Conservation (phyloP, 2,113 vertebrate genomes). For the Gavialis gangeticus region DNA sequence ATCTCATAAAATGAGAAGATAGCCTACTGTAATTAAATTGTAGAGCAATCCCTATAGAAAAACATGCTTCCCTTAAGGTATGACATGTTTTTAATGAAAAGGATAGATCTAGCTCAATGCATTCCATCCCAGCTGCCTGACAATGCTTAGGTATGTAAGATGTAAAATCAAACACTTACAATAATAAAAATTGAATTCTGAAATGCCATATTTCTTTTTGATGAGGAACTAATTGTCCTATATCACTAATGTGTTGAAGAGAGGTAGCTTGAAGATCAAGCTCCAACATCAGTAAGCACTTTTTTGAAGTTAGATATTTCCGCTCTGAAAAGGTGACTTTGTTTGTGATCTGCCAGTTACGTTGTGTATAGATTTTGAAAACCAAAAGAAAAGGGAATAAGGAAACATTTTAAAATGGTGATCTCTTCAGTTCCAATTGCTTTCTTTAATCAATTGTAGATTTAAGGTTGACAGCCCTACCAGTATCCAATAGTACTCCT, state of each 20-base stretch:
- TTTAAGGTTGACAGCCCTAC: neutral
- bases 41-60: constrained; percentile 37
- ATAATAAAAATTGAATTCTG: constrained; percentile 43
- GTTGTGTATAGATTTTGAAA: neutral
- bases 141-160: constrained; percentile 36
- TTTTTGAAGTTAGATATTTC: neutral
- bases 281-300: constrained; percentile 17
- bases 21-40: constrained; percentile 68
- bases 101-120: neutral
- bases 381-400: neutral
- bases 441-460: constrained; percentile 3
- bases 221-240: constrained; percentile 58
- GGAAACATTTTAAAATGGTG: neutral
- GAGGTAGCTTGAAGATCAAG: constrained; percentile 30
- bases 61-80: constrained; percentile 47
- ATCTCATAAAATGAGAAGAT: constrained; percentile 64
- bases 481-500: neutral
- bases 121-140: neutral
- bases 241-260: neutral
- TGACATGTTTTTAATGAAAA: constrained; percentile 73
- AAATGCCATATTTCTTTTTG: constrained; percentile 40
- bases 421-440: neutral
- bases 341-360: neutral
- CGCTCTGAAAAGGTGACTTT: neutral
- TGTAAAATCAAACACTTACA: constrained; percentile 54